Percentiles rank a stretch among this genome's conserved stretches.
Conservation (phyloP, 2,888 invertebrate genomes). For the Aradus depressus region DNA sequence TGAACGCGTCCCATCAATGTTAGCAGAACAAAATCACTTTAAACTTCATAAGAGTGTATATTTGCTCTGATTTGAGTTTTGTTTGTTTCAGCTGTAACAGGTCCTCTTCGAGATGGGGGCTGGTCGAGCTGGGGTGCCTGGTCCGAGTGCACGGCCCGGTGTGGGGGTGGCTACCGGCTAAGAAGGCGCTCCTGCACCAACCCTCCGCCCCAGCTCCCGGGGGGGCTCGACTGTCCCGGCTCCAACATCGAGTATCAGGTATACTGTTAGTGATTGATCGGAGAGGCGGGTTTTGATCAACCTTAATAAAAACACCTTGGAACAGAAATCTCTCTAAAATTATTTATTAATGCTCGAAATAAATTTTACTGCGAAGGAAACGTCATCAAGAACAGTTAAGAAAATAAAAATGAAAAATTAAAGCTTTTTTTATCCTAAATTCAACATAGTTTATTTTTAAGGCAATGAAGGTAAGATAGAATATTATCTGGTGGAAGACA, state of each 20-base stretch:
- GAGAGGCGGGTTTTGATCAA: too few relatives aligned
- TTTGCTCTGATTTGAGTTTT: not conserved
- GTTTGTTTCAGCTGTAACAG: conserved; percentile 40
- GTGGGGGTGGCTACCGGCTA: conserved; percentile 54
- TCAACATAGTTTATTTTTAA: too few relatives aligned
- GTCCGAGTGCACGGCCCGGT: conserved; percentile 63
- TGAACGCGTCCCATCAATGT: not conserved
- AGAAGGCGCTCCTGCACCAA: conserved; percentile 60
- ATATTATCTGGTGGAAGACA: too few relatives aligned
- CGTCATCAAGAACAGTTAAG: too few relatives aligned
- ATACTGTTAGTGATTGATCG: not conserved
- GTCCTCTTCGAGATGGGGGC: conserved; percentile 60
- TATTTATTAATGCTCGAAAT: too few relatives aligned
- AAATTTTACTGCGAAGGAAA: too few relatives aligned
- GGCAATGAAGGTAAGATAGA: too few relatives aligned
- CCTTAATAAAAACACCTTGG: too few relatives aligned
- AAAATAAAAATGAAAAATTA: too few relatives aligned
- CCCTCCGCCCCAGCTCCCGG: conserved; percentile 50
- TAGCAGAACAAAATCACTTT: not conserved
- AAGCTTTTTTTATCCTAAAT: too few relatives aligned
- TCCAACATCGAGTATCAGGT: conserved; percentile 54
- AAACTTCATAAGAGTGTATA: not conserved
- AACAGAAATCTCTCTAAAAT: too few relatives aligned
- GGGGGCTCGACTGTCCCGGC: conserved; percentile 64
- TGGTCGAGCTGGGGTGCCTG: conserved; percentile 76